These are phyloP conservation scores for Anolis apletophallus DNA, from an alignment of 2,797 vertebrate genomes.

Conservation along the genomic window DNA sequence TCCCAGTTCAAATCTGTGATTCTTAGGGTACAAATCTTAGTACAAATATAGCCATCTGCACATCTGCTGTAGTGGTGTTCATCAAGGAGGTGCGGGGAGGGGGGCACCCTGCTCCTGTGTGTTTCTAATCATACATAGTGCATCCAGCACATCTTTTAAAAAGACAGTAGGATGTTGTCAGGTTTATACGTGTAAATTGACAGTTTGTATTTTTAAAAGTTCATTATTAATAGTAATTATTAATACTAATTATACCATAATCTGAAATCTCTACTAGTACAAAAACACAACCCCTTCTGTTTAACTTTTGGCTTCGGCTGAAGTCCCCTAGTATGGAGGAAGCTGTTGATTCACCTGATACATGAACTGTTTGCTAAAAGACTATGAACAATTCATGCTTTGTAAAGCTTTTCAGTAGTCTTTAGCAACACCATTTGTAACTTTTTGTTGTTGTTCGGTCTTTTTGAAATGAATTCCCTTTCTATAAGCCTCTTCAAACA, in stretches of 20 bases:
- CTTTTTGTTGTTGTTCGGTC: constrained; percentile 59
- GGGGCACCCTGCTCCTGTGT: background rate
- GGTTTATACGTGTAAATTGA: background rate
- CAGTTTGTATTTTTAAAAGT: constrained; percentile 30
- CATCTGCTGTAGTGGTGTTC: background rate
- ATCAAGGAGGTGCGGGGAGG: no score
- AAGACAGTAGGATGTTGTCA: background rate
- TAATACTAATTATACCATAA: constrained; percentile 50
- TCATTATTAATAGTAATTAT: constrained; percentile 18
- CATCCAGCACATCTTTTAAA: background rate
- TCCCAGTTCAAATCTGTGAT: background rate
- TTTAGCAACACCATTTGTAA: constrained; percentile 68
- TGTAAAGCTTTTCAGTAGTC: constrained; percentile 64
- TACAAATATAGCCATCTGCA: no score
- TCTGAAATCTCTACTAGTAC: constrained; percentile 42
- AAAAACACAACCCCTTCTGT: constrained; percentile 57
- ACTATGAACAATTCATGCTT: constrained; percentile 70
- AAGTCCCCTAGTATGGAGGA: constrained; percentile 55
- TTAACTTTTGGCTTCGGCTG: constrained; percentile 45
- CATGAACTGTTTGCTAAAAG: constrained; percentile 84
- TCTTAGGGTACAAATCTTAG: background rate
- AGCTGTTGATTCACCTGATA: constrained; percentile 71
- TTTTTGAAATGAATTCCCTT: constrained; percentile 64
- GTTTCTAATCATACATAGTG: background rate
- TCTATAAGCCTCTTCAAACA: constrained; percentile 51